Evolutionary conservation across 2,797 vertebrate species (phyloP).

Genomic region (Muraenolepis orangiensis): DNA sequence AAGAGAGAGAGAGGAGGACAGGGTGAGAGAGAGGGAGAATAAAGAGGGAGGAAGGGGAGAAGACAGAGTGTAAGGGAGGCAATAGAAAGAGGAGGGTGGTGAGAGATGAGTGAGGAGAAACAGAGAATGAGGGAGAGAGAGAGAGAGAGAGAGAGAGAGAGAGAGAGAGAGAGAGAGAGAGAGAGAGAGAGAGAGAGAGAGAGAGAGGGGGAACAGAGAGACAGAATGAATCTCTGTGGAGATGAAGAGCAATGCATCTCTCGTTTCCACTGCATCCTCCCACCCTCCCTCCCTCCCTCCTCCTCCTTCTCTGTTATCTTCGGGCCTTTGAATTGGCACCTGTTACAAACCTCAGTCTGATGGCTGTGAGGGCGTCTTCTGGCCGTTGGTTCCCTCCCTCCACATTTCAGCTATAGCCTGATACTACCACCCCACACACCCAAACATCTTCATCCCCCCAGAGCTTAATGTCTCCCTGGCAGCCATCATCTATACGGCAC

Average conservation of each 20-base stretch:
- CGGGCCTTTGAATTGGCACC: constrained; percentile 10
- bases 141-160: not conserved
- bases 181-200: no score
- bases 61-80: not conserved
- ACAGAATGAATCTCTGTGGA: not conserved
- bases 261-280: not conserved
- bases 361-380: not conserved
- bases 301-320: constrained; percentile 11
- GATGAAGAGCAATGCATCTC: not conserved
- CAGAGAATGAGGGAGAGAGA: no score
- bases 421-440: no score
- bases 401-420: no score
- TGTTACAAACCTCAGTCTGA: not conserved
- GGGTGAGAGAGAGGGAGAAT: not conserved
- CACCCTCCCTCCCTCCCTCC: no score
- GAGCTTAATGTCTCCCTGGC: not conserved
- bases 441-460: not conserved
- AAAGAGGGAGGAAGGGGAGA: no score
- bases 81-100: no score
- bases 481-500: not conserved
- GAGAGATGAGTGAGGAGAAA: no score
- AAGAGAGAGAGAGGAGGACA: no score
- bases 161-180: not conserved
- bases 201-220: not conserved
- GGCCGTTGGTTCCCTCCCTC: no score